These are phyloP conservation scores for Petrolisthes cinctipes DNA, from an alignment of 2,888 invertebrate species.

Conservation along the genomic window DNA sequence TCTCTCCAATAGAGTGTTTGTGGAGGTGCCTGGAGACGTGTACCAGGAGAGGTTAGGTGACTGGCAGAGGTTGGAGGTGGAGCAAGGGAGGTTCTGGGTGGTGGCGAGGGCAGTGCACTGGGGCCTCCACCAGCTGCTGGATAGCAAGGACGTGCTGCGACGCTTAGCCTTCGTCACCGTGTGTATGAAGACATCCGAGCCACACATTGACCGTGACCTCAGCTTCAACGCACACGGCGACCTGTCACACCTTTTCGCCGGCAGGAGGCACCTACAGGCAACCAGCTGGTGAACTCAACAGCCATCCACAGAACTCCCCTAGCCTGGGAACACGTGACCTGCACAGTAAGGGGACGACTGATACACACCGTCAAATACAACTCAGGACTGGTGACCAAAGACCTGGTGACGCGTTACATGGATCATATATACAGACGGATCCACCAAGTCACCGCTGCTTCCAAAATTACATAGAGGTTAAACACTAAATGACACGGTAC, in stretches of 20 bases:
- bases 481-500: no score
- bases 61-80: background rate
- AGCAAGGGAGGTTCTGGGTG: background rate
- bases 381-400: background rate
- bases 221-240: constrained; percentile 14
- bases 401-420: background rate
- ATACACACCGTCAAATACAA: constrained; percentile 25
- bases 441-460: background rate
- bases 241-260: background rate
- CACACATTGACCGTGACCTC: background rate
- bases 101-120: background rate
- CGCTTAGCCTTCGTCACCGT: background rate
- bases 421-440: background rate
- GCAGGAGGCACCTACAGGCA: background rate
- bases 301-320: constrained; percentile 7
- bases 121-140: background rate
- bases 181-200: background rate
- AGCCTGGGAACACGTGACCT: constrained; percentile 1
- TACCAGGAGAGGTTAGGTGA: background rate
- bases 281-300: constrained; percentile 7
- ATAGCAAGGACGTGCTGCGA: background rate
- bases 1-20: background rate
- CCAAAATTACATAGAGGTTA: no score
- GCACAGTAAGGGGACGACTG: constrained; percentile 5
- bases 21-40: background rate